Evolutionary conservation across 2,888 invertebrate species (phyloP), one percentile per base, ranked within the genome.

Genomic region (Dryococelus australis): DNA sequence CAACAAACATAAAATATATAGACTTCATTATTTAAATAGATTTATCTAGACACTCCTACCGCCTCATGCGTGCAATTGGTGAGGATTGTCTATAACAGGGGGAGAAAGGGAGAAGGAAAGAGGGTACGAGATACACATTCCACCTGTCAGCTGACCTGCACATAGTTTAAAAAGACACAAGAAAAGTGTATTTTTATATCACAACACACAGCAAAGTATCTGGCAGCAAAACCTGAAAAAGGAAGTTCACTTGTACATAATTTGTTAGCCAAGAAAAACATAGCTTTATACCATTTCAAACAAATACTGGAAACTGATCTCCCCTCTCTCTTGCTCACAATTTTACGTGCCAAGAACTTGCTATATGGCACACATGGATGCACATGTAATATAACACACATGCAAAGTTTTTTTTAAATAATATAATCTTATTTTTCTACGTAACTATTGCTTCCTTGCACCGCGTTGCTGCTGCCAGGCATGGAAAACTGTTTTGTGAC

Each of bases 1-100:
- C 88, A 89, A 89, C 85, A 86, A 89, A 89, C 89, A 89, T 89
- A 89, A 89, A 89, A 89, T 89, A 89, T 89, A 89, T 89, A 89
- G 87, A 87, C 87, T 86, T 86, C 85, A 53, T 85, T 53, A 65
- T 85, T 87, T 88, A 88, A 88, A 88, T 87, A 88, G 86, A 88
- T 88, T 86, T 88, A 87, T 88, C 85, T 86, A 88, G 84, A 27
- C 87, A 87, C 86, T 78, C 81, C 65, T 65, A 65, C 65, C 8
- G 65, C 65, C 78, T 85, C 53, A 65, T 79, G 51, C 80, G 53
- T 81, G 65, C 53, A 84, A 85, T 86, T 87, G 86, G 88, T 87
- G 84, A 88, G 89, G 89, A 89, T 89, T 89, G 89, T 89, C 89
- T 81, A 65, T 87, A 88, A 88, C 87, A 87, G 87, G 86, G 86